Base-by-base conservation (phyloP, 2,888 invertebrate species). In the Acronicta leporina region DNA sequence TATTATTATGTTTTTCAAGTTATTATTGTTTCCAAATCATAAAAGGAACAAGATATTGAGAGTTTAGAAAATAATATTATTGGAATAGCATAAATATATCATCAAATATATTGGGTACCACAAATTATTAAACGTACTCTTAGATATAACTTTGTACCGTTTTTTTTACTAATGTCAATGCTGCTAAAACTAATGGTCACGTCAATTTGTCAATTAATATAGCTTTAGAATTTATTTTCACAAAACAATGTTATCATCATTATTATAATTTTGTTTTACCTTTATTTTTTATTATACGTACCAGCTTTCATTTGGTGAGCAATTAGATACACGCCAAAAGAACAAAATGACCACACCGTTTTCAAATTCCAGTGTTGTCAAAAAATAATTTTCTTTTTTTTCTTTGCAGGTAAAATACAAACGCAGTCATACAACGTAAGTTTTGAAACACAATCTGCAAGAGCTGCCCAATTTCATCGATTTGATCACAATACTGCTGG, bases 401-500 rank as follows among this genome's bases (percentile, higher is more conserved):
- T 67, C 27, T 3, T 69, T 68, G 0, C 58, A 68, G 67, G 67
- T 68, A 64, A 53, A 49, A 56, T 38, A 5, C 43, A 30, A 35
- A 48, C 30, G 0, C 25, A 51, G 20, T 30, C 8, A n/a, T 48
- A 14, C n/a, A 25, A 15, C 9, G 55, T 56, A 45, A 56, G 43
- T 66, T 49, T 53, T 54, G 48, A 55, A 61, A 63, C 44, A 11
- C 13, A 59, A 53, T 72, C 47, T 51, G 27, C 41, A 50, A 20
- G 15, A 43, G 50, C 40, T 63, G 27, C 20, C 35, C 50, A 71
- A 74, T 69, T 63, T 63, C 52, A 56, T 58, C 56, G 63, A 66
- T 53, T 59, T 27, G 25, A 58, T 60, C 55, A 13, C 51, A 49
- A 57, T 50, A 51, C 52, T 64, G 50, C 45, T 63, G 38, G 4